Evolutionary conservation across 2,113 vertebrate genomes (phyloP).

Genomic region (Bufo gargarizans): DNA sequence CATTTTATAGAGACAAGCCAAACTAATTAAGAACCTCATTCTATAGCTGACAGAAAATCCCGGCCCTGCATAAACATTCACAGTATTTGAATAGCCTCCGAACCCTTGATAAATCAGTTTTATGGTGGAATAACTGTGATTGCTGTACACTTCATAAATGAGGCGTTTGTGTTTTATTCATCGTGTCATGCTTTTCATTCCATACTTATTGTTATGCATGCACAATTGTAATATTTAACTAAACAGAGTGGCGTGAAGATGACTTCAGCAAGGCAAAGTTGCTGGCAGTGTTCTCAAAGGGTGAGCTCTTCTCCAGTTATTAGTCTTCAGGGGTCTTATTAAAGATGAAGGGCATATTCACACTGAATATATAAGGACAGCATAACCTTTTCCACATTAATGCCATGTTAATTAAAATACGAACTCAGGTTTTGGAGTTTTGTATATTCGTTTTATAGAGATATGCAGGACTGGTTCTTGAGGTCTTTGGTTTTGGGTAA

Average conservation of each 20-base stretch:
- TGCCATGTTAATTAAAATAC: constrained; percentile 53
- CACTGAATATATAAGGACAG: constrained; percentile 41
- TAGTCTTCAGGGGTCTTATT: constrained; percentile 51
- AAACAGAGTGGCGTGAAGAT: constrained; percentile 26
- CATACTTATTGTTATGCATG: constrained; percentile 26
- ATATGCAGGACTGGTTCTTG: background rate
- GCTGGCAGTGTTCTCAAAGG: constrained; percentile 30
- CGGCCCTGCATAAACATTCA: constrained; percentile 44
- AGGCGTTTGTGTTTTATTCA: constrained; percentile 51
- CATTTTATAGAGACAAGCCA: constrained; percentile 55
- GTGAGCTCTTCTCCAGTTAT: constrained; percentile 32
- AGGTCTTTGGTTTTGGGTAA: constrained; percentile 7
- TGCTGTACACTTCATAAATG: constrained; percentile 46
- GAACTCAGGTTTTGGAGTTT: constrained; percentile 32
- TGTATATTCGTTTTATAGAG: constrained; percentile 19
- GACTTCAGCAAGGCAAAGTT: constrained; percentile 27
- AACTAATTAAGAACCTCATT: constrained; percentile 53
- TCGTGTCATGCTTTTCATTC: constrained; percentile 33
- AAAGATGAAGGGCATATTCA: constrained; percentile 46
- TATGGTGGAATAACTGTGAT: constrained; percentile 30
- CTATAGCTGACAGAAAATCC: constrained; percentile 30
- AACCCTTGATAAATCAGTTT: constrained; percentile 48
- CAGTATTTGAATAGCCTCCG: constrained; percentile 45
- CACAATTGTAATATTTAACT: constrained; percentile 53
- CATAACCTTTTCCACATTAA: constrained; percentile 54